Conservation (phyloP, 2,113 vertebrate species). For the Tonatia bakeri region DNA sequence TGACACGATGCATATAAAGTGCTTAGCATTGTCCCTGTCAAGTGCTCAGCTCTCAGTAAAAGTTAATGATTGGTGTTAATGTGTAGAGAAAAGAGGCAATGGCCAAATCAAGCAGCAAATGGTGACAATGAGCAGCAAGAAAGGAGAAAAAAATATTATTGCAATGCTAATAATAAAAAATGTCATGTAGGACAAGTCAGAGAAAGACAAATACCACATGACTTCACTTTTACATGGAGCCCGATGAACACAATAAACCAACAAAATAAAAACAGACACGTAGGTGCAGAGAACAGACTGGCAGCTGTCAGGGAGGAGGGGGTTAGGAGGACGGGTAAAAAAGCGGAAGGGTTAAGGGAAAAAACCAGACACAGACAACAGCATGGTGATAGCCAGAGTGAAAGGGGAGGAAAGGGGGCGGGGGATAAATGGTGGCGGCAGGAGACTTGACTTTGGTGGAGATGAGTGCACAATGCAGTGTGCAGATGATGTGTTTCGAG, state of each 20-base stretch:
- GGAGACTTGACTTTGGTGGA: not conserved
- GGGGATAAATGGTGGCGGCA: not conserved
- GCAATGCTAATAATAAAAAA: not conserved
- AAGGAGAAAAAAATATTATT: not conserved
- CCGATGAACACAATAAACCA: too few relatives aligned
- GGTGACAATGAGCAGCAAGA: not conserved
- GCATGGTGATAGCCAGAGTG: not conserved
- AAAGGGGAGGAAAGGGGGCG: not conserved
- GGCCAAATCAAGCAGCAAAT: not conserved
- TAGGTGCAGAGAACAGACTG: too few relatives aligned
- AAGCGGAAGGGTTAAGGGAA: not conserved
- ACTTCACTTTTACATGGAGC: too few relatives aligned
- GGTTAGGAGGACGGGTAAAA: too few relatives aligned
- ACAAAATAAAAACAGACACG: too few relatives aligned
- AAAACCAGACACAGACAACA: not conserved
- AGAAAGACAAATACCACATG: not conserved
- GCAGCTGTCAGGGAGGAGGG: too few relatives aligned
- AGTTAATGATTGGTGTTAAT: not conserved
- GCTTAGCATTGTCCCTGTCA: not conserved
- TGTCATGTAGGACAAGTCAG: not conserved
- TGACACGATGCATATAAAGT: not conserved
- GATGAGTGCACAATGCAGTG: too few relatives aligned
- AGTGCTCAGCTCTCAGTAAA: too few relatives aligned
- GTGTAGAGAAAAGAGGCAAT: not conserved
- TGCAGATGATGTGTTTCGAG: too few relatives aligned